A percentile compares a stretch with the other conserved stretches of the same genome.
Conservation (phyloP, 1,140 invertebrate genomes). For the Euglossa dilemma region DNA sequence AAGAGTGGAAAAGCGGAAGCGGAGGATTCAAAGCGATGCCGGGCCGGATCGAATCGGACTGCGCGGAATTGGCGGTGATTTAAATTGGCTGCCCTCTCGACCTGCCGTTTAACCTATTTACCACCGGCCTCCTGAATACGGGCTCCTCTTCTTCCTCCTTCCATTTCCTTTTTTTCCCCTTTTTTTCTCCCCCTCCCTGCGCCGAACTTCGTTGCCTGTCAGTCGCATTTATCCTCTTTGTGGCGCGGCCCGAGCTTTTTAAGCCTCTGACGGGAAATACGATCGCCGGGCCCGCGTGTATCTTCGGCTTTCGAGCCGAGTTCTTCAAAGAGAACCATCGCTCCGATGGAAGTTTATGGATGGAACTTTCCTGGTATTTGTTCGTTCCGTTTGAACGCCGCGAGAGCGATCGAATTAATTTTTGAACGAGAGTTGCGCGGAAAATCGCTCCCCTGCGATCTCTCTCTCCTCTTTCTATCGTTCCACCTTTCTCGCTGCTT, state of each 20-base stretch:
- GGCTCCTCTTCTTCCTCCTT: conserved; percentile 20
- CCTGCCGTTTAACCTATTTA: conserved; percentile 71
- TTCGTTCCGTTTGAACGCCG: neutral
- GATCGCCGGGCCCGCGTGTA: neutral
- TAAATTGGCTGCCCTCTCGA: conserved; percentile 70
- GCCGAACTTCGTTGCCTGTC: conserved; percentile 51
- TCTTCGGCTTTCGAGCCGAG: neutral
- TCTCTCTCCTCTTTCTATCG: no score
- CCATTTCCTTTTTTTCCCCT: neutral
- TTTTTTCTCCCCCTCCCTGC: neutral
- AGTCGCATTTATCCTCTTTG: conserved; percentile 62
- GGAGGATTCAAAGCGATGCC: conserved; percentile 49
- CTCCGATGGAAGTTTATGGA: conserved; percentile 6
- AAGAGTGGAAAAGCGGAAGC: conserved; percentile 10
- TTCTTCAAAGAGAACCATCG: neutral
- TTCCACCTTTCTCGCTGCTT: no score
- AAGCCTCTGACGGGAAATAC: conserved; percentile 7
- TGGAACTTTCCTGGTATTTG: neutral
- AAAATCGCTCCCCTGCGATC: no score
- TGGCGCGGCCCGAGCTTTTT: conserved; percentile 51
- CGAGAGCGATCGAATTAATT: neutral
- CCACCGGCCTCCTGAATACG: conserved; percentile 51
- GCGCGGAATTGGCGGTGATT: conserved; percentile 65
- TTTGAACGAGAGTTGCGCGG: neutral
- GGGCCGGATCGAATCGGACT: conserved; percentile 54